Conservation (phyloP, 2,797 vertebrate genomes). For the Zenarchopterus dispar region DNA sequence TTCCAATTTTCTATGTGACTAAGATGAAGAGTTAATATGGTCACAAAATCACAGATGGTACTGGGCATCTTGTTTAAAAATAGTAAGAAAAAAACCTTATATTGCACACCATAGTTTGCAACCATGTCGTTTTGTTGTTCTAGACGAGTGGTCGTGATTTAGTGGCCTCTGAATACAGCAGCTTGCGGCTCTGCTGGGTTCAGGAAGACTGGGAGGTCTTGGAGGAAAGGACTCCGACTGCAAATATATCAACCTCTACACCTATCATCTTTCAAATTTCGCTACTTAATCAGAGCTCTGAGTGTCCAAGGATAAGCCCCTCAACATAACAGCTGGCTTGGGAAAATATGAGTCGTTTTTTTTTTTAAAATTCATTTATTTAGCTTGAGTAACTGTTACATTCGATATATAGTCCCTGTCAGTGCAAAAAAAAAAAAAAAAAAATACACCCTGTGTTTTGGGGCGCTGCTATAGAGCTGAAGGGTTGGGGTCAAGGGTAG, state of each 20-base stretch:
- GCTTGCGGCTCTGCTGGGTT: constrained; percentile 46
- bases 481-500: too few species aligned
- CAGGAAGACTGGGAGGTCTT: constrained; percentile 58
- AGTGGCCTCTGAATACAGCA: constrained; percentile 55
- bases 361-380: not conserved
- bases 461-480: too few species aligned
- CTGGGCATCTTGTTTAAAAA: too few species aligned
- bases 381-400: constrained; percentile 1
- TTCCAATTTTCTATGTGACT: not conserved
- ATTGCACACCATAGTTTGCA: constrained; percentile 13
- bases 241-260: constrained; percentile 25
- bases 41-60: too few species aligned
- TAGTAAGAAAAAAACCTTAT: not conserved
- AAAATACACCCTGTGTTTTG: too few species aligned
- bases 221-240: constrained; percentile 38
- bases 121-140: constrained; percentile 46
- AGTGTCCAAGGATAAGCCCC: constrained; percentile 36
- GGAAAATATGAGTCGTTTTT: constrained; percentile 43
- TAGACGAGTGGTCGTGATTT: constrained; percentile 55
- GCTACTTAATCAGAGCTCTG: constrained; percentile 40
- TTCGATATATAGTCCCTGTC: constrained; percentile 11
- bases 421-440: constrained; percentile 2
- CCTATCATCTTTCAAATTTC: constrained; percentile 37
- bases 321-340: constrained; percentile 6
- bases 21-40: not conserved